phyloP scores from a whole-genome alignment of 2,888 invertebrate species.

The Patella caerulea region DNA sequence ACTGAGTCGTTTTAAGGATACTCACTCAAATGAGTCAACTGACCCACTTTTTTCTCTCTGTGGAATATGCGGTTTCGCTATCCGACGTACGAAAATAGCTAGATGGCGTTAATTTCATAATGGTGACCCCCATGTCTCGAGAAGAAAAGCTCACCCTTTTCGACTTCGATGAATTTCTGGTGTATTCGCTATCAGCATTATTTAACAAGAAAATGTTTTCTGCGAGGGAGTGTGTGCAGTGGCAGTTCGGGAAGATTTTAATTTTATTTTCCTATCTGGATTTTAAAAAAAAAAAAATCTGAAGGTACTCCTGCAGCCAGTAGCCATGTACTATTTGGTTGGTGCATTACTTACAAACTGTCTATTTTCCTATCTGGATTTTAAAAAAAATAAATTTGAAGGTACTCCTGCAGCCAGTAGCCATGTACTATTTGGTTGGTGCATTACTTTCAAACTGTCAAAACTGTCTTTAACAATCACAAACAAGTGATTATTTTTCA shows the following conservation, averaged over 20 bases:
- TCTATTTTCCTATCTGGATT: neutral
- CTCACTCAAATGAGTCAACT: too few relatives aligned
- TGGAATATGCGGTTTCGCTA: too few relatives aligned
- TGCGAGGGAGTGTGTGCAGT: too few relatives aligned
- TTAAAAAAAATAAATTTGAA: neutral
- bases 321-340: neutral
- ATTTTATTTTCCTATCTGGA: neutral
- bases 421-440: neutral
- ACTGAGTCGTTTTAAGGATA: too few relatives aligned
- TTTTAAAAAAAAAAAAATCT: neutral
- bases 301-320: neutral
- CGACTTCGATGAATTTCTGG: too few relatives aligned
- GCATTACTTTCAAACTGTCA: slow-evolving; percentile 5
- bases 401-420: neutral
- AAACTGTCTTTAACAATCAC: neutral
- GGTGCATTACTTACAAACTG: slow-evolving; percentile 5
- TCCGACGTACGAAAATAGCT: too few relatives aligned
- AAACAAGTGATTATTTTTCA: neutral
- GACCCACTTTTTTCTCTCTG: too few relatives aligned
- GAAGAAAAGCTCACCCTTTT: too few relatives aligned
- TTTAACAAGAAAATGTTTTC: neutral
- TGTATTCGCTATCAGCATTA: neutral
- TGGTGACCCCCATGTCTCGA: too few relatives aligned
- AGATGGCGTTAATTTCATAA: too few relatives aligned
- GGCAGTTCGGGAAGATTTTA: neutral